Conservation (phyloP, 2,888 invertebrate species). For the Ypsolopha scabrella region DNA sequence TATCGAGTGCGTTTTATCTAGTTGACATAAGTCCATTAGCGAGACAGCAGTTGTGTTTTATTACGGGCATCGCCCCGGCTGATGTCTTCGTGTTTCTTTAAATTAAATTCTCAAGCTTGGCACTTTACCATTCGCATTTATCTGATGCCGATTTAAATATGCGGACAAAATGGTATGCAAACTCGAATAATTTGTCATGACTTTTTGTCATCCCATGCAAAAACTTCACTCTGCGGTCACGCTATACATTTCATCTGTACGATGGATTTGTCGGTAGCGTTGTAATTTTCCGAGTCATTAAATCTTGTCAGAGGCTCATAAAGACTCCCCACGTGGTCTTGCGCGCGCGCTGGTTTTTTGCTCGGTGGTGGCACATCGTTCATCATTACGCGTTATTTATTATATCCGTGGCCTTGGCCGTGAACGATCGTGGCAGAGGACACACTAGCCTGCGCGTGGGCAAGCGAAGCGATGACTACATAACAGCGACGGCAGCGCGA, state of each 20-base stretch:
- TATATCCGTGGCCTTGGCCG: conserved; percentile 64
- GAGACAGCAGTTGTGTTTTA: conserved; percentile 27
- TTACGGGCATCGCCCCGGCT: conserved; percentile 19
- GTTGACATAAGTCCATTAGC: conserved; percentile 25
- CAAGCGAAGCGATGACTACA: conserved; percentile 32
- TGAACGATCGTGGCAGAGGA: conserved; percentile 49
- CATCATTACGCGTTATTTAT: conserved; percentile 52
- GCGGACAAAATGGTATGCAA: conserved; percentile 14
- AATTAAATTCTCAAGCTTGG: conserved; percentile 22
- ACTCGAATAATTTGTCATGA: conserved; percentile 9
- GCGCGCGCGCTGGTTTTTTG: conserved; percentile 39
- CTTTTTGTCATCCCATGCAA: neutral
- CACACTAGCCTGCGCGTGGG: conserved; percentile 33
- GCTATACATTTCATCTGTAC: conserved; percentile 28
- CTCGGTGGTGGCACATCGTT: conserved; percentile 45
- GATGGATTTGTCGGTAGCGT: conserved; percentile 28
- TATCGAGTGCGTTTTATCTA: conserved; percentile 6
- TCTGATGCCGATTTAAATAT: conserved; percentile 25
- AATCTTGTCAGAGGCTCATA: conserved; percentile 44
- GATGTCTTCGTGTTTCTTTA: conserved; percentile 31
- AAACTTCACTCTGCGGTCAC: conserved; percentile 14
- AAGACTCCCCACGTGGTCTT: conserved; percentile 54
- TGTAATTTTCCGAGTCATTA: conserved; percentile 60
- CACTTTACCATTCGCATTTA: conserved; percentile 18
- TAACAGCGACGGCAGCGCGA: conserved; percentile 24